Evolutionary conservation across 1,140 invertebrate genomes (phyloP).

Genomic region (Zaprionus capensis): DNA sequence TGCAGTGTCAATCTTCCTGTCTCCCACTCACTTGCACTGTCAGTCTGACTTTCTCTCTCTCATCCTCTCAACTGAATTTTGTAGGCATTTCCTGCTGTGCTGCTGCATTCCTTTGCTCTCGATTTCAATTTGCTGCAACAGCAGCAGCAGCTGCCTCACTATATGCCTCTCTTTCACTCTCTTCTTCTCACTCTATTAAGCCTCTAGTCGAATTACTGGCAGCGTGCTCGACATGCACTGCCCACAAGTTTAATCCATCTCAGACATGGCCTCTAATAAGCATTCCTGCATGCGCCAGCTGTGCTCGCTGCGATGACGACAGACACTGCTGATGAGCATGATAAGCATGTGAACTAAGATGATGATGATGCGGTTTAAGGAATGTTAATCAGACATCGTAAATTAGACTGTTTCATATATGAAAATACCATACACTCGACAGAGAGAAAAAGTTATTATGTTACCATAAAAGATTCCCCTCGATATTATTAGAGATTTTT

Average conservation of each 20-base stretch:
- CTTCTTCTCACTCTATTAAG: constrained; percentile 2
- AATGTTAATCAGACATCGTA: constrained; percentile 6
- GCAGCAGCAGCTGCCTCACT: constrained; percentile 4
- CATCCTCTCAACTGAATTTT: neutral
- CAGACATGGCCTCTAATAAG: constrained; percentile 20
- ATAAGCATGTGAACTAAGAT: neutral
- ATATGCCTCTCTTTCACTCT: neutral
- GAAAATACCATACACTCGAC: neutral
- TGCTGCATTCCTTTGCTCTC: constrained; percentile 11
- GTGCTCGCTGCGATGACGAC: neutral
- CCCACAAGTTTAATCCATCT: constrained; percentile 21
- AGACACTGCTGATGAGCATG: no score
- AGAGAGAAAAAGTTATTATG: neutral
- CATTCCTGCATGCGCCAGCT: neutral
- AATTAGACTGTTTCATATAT: constrained; percentile 1
- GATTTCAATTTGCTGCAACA: constrained; percentile 18
- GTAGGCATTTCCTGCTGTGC: neutral
- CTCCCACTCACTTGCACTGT: neutral
- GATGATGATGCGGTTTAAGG: neutral
- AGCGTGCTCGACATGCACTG: constrained; percentile 2
- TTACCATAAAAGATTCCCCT: neutral
- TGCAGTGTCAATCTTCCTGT: no score
- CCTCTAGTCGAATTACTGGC: constrained; percentile 8
- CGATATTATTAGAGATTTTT: neutral
- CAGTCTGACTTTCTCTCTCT: no score